Evolutionary conservation across 2,113 vertebrate species (phyloP).

Genomic region (Nyctereutes procyonoides): DNA sequence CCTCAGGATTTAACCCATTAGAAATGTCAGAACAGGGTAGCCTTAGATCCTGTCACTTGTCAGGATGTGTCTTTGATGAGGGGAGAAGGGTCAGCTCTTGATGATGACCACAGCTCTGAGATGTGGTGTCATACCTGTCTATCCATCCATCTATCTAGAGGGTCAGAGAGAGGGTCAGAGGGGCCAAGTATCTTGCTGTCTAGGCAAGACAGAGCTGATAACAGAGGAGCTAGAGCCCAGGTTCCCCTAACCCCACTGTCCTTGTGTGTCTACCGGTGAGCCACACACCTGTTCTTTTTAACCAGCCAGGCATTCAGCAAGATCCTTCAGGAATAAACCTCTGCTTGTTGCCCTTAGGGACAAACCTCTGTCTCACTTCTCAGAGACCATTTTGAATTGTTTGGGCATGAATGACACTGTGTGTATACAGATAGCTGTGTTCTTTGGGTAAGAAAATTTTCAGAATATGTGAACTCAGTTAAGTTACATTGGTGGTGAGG

Average conservation of each 20-base stretch:
- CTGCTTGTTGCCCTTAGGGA: background rate
- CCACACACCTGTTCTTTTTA: background rate
- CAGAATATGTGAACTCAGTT: background rate
- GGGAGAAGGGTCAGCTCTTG: background rate
- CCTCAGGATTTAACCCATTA: background rate
- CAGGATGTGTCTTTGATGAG: background rate
- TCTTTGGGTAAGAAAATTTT: background rate
- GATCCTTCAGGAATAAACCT: background rate
- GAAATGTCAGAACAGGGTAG: rapidly evolving
- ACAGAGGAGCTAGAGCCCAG: background rate
- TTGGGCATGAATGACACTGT: background rate
- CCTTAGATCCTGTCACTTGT: background rate
- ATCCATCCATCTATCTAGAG: background rate
- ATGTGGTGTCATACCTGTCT: background rate
- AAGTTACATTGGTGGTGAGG: background rate
- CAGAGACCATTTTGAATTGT: background rate
- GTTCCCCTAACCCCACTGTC: background rate
- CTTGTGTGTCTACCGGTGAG: background rate
- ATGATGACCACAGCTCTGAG: background rate
- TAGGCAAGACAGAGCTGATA: constrained; percentile 1
- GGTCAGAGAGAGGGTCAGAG: background rate
- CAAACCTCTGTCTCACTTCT: background rate
- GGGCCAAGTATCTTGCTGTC: background rate
- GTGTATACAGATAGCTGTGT: background rate
- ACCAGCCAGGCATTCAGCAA: background rate